A percentile compares a stretch with the other conserved stretches of the same genome.
Evolutionary conservation across 2,113 vertebrate species (phyloP).

Genomic region (Platysternon megacephalum): DNA sequence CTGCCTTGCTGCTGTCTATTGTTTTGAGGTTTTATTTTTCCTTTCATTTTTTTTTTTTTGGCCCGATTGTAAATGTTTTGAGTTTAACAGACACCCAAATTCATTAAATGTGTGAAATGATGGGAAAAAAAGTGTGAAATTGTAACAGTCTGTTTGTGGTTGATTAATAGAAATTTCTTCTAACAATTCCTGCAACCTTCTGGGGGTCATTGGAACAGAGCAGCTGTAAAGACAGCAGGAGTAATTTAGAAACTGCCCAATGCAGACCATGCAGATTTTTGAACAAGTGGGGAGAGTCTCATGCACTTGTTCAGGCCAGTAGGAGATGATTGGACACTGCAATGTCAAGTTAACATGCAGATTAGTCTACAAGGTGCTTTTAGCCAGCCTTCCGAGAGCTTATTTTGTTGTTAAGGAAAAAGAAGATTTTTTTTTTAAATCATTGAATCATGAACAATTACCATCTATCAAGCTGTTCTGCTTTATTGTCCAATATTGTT

Average conservation of each 20-base stretch:
- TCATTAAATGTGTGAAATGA: conserved; percentile 85
- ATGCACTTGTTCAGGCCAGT: conserved; percentile 66
- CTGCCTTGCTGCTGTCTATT: conserved; percentile 41
- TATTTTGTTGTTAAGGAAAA: conserved; percentile 34
- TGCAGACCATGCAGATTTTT: conserved; percentile 58
- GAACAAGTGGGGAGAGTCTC: conserved; percentile 79
- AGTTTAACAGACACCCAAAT: conserved; percentile 77
- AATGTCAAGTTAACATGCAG: conserved; percentile 73
- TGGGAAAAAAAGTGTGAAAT: conserved; percentile 85
- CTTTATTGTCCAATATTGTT: background rate
- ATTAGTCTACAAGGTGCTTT: conserved; percentile 53
- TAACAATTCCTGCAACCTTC: conserved; percentile 81
- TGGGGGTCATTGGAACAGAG: conserved; percentile 83
- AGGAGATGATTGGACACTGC: conserved; percentile 53
- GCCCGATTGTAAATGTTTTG: conserved; percentile 70
- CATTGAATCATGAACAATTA: background rate
- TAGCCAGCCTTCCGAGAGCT: background rate
- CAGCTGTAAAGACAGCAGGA: conserved; percentile 88
- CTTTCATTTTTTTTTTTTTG: conserved; percentile 25
- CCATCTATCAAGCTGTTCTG: background rate
- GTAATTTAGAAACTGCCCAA: conserved; percentile 75
- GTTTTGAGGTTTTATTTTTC: conserved; percentile 29
- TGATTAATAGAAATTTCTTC: conserved; percentile 87
- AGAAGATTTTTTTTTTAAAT: background rate
- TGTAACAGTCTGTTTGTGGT: conserved; percentile 83